A percentile compares a stretch with the other conserved stretches of the same genome.
Conservation (phyloP, 2,888 invertebrate species). For the Halictus quadricinctus region DNA sequence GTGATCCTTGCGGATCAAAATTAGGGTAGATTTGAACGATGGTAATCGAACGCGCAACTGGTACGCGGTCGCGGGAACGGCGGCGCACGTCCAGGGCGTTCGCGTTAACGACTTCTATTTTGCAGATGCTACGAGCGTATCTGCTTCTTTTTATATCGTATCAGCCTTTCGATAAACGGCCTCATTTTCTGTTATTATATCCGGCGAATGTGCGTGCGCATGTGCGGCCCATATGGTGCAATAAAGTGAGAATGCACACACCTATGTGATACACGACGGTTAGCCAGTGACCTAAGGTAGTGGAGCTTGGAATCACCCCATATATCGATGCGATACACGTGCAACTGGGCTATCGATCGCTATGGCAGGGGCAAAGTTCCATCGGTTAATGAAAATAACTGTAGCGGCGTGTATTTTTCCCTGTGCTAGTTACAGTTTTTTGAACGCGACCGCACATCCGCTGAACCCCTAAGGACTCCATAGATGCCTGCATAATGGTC, state of each 20-base stretch:
- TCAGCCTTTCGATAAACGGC: constrained; percentile 61
- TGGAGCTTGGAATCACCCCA: constrained; percentile 68
- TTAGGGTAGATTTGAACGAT: not conserved
- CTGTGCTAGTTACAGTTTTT: constrained; percentile 66
- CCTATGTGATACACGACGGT: constrained; percentile 72
- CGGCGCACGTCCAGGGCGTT: constrained; percentile 3
- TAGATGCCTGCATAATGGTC: constrained; percentile 36
- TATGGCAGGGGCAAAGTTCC: constrained; percentile 74
- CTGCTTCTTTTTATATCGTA: constrained; percentile 62
- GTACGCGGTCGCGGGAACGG: not conserved
- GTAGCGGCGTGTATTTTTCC: constrained; percentile 69
- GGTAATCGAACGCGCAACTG: constrained; percentile 4
- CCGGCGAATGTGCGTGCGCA: constrained; percentile 66
- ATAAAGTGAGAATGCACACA: constrained; percentile 62
- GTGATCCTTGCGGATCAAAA: not conserved
- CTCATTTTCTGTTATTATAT: constrained; percentile 63
- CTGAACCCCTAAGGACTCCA: constrained; percentile 52
- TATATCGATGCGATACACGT: constrained; percentile 78
- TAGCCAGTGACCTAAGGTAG: constrained; percentile 76
- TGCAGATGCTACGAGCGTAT: constrained; percentile 43
- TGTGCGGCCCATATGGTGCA: constrained; percentile 65
- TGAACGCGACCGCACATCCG: constrained; percentile 55
- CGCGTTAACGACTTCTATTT: constrained; percentile 47
- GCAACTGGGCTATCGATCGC: constrained; percentile 81
- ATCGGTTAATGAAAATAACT: constrained; percentile 76